Percentiles rank a stretch among this genome's conserved stretches.
Evolutionary conservation across 2,888 invertebrate genomes (phyloP).

Genomic region (Apocheima hispidaria): DNA sequence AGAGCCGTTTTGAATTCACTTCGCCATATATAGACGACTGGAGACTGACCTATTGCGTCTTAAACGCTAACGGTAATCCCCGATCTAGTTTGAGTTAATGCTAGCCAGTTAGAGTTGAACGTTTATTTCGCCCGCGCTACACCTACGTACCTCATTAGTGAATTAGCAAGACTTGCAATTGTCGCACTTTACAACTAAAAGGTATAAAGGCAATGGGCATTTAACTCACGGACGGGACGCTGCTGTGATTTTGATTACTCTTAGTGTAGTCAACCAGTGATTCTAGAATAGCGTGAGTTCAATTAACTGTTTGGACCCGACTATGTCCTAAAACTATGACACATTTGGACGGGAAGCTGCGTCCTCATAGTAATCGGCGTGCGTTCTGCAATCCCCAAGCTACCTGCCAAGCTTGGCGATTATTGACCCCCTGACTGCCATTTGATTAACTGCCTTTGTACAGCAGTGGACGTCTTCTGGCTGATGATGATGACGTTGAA

Average conservation of each 20-base stretch:
- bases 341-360: too few species aligned
- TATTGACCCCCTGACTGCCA: too few species aligned
- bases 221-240: slow-evolving; percentile 55
- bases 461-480: too few species aligned
- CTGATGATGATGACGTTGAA: too few species aligned
- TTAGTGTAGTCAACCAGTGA: slow-evolving; percentile 18
- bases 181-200: slow-evolving; percentile 72
- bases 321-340: too few species aligned
- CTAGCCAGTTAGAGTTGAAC: slow-evolving; percentile 69
- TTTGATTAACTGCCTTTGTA: too few species aligned
- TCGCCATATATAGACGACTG: slow-evolving; percentile 14
- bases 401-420: too few species aligned
- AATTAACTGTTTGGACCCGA: too few species aligned
- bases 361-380: too few species aligned
- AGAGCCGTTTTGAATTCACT: slow-evolving; percentile 12
- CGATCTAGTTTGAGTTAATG: slow-evolving; percentile 70
- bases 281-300: slow-evolving; percentile 32
- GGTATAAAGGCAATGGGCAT: slow-evolving; percentile 73
- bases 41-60: slow-evolving; percentile 26
- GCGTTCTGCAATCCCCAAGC: too few species aligned
- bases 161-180: slow-evolving; percentile 82
- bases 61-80: slow-evolving; percentile 48
- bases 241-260: slow-evolving; percentile 28
- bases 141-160: slow-evolving; percentile 84
- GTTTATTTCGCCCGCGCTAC: slow-evolving; percentile 83